Evolutionary conservation across 2,113 vertebrate genomes (phyloP).

Genomic region (Lasiurus borealis): DNA sequence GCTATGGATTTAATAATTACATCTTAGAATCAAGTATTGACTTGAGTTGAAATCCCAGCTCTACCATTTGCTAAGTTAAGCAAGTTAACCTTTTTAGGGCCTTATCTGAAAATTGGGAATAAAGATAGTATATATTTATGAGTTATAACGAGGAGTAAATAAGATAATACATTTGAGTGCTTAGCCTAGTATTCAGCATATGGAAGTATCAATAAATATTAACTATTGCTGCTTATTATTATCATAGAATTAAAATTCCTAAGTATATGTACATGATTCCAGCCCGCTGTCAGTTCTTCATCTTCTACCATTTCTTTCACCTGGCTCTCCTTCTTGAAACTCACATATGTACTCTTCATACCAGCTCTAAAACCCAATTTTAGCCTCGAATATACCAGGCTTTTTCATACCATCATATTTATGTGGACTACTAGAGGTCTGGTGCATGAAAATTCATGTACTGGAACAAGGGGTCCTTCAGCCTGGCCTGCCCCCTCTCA

Average conservation of each 20-base stretch:
- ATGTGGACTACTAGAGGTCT: background rate
- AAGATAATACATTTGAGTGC: background rate
- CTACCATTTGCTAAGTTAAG: conserved; percentile 13
- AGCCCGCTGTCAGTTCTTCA: background rate
- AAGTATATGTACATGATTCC: background rate
- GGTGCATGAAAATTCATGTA: too few relatives aligned
- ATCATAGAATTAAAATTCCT: conserved; percentile 13
- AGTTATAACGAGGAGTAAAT: conserved; percentile 9
- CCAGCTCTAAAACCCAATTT: background rate
- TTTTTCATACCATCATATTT: background rate
- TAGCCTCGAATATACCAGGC: background rate
- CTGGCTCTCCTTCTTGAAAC: background rate
- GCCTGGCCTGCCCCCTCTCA: too few relatives aligned
- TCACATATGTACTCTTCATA: background rate
- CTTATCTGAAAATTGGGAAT: conserved; percentile 24
- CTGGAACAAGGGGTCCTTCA: too few relatives aligned
- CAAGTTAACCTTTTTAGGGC: background rate
- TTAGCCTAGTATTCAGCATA: background rate
- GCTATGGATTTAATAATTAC: background rate
- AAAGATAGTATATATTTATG: background rate
- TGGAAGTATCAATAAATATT: background rate
- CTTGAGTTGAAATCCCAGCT: background rate
- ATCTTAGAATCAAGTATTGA: conserved; percentile 3
- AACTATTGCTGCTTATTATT: background rate
- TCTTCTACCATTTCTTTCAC: background rate